Evolutionary conservation across 2,113 vertebrate species (phyloP).

Genomic region (Lampris incognitus): DNA sequence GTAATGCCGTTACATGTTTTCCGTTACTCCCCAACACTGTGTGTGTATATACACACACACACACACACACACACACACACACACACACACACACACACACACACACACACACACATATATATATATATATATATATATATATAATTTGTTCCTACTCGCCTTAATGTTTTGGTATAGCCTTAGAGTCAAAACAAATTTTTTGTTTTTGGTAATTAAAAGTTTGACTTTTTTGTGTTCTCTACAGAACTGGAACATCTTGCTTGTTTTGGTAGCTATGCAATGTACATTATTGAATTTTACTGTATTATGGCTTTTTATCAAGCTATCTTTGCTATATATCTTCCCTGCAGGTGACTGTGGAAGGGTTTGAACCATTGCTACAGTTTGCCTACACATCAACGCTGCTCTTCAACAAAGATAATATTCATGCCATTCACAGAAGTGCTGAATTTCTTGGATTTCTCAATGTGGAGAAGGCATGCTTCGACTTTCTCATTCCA

Average conservation of each 20-base stretch:
- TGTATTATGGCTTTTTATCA: neutral
- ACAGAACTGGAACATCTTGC: neutral
- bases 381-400: conserved; percentile 97
- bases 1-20: no score
- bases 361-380: conserved; percentile 94
- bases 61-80: no score
- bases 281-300: neutral
- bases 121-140: neutral
- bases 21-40: no score
- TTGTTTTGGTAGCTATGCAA: neutral
- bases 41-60: no score
- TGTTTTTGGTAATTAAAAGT: neutral
- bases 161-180: neutral
- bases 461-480: conserved; percentile 91
- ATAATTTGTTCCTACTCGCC: no score
- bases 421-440: conserved; percentile 90
- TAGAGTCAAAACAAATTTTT: neutral
- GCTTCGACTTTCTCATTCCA: conserved; percentile 94
- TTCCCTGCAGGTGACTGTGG: conserved; percentile 87
- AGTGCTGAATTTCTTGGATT: conserved; percentile 90
- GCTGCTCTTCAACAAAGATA: conserved; percentile 93
- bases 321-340: conserved; percentile 6
- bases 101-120: no score
- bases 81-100: no score
- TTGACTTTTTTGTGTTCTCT: neutral